A percentile compares a stretch with the other conserved stretches of the same genome.
These are phyloP conservation scores for Epinephelus moara DNA, from an alignment of 2,113 vertebrate genomes.

Conservation along the genomic window DNA sequence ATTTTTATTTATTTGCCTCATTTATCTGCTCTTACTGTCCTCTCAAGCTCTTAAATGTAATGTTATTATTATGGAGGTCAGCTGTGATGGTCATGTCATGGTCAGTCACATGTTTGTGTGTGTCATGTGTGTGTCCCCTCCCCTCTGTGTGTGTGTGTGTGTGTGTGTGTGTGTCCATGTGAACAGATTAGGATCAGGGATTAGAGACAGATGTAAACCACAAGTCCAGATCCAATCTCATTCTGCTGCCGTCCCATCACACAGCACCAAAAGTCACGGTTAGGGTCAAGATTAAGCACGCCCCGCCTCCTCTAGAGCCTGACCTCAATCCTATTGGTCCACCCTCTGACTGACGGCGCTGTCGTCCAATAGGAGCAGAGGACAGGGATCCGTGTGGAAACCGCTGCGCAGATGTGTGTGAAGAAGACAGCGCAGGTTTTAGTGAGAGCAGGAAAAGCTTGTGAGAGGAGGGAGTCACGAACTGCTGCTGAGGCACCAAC, in stretches of 20 bases:
- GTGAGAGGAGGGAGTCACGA: neutral
- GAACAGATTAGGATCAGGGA: conserved; percentile 65
- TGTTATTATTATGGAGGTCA: neutral
- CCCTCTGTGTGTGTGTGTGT: no score
- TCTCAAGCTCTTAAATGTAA: no score
- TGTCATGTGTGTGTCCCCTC: neutral
- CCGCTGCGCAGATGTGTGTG: conserved; percentile 54
- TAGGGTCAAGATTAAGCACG: conserved; percentile 26
- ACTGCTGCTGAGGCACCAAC: conserved; percentile 6
- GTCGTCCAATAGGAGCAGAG: conserved; percentile 42
- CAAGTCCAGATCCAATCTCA: conserved; percentile 29
- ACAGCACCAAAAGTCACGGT: conserved; percentile 19
- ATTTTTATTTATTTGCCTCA: neutral
- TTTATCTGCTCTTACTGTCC: no score
- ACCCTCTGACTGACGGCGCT: neutral
- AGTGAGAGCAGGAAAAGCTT: conserved; percentile 5
- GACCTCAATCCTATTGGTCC: conserved; percentile 2
- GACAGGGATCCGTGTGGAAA: neutral
- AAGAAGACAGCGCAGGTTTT: neutral
- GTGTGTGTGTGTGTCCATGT: neutral
- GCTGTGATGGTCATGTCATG: neutral
- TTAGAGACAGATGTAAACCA: conserved; percentile 70
- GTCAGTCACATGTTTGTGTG: neutral
- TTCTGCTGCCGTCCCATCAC: conserved; percentile 4
- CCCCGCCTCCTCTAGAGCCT: neutral